These are phyloP conservation scores for Anabas testudineus DNA, from an alignment of 2,797 vertebrate species.

Conservation along the genomic window DNA sequence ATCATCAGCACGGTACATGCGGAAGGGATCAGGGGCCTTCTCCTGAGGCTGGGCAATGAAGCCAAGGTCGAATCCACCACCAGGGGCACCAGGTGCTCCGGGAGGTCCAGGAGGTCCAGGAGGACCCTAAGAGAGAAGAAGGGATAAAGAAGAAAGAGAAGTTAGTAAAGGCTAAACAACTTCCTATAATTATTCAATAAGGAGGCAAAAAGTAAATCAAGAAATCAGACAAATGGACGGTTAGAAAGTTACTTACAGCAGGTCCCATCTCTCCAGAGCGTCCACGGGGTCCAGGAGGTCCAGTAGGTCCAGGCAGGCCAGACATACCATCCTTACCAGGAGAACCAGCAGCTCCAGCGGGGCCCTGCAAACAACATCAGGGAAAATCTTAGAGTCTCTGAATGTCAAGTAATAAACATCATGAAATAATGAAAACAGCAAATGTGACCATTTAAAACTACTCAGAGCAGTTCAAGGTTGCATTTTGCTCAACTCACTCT, in stretches of 20 bases:
- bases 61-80: constrained; percentile 94
- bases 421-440: not conserved
- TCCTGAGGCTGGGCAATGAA: constrained; percentile 95
- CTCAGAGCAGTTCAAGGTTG: not conserved
- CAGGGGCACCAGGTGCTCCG: constrained; percentile 93
- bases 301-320: constrained; percentile 95
- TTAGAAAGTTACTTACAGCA: constrained; percentile 85
- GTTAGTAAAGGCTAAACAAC: not conserved
- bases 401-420: not conserved
- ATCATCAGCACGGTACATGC: constrained; percentile 94
- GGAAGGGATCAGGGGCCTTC: constrained; percentile 93
- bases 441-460: constrained; percentile 1
- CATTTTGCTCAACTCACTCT: constrained; percentile 86
- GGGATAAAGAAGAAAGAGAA: constrained; percentile 1
- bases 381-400: not conserved
- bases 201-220: too few species aligned
- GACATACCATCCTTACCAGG: constrained; percentile 95
- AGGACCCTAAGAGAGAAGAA: constrained; percentile 85
- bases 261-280: constrained; percentile 95
- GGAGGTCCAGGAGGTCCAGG: constrained; percentile 91
- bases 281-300: constrained; percentile 95
- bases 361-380: constrained; percentile 85
- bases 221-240: not conserved
- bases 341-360: constrained; percentile 90
- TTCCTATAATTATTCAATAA: too few species aligned